Evolutionary conservation across 2,888 invertebrate genomes (phyloP).

Genomic region (Dryococelus australis): DNA sequence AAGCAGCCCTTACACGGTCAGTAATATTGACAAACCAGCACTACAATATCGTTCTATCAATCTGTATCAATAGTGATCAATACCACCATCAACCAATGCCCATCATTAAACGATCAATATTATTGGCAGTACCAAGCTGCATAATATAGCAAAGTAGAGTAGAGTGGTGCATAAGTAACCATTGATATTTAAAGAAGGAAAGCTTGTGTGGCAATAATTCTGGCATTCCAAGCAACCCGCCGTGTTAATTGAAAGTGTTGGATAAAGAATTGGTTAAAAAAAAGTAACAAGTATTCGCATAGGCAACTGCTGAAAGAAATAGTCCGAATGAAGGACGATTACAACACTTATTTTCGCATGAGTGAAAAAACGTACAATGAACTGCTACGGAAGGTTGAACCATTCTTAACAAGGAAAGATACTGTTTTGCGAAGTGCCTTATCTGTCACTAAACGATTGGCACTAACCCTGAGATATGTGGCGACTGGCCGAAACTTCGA

Average conservation of each 20-base stretch:
- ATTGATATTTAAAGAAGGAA: background rate
- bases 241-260: background rate
- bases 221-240: background rate
- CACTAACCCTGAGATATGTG: background rate
- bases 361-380: background rate
- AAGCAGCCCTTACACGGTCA: background rate
- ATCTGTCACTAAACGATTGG: background rate
- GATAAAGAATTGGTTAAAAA: background rate
- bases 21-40: background rate
- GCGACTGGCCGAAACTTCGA: background rate
- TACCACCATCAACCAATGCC: too few species aligned
- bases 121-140: too few species aligned
- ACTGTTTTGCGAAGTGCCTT: background rate
- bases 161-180: too few species aligned
- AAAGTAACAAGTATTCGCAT: background rate
- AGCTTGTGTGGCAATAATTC: background rate
- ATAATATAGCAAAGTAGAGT: too few species aligned
- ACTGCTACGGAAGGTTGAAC: background rate
- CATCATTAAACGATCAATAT: background rate
- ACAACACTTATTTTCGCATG: background rate
- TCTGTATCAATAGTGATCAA: too few species aligned
- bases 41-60: too few species aligned
- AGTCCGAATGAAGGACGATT: background rate
- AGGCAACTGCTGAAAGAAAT: background rate
- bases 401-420: background rate